Conservation (phyloP, 2,113 vertebrate genomes). For the Pedionomus torquatus region DNA sequence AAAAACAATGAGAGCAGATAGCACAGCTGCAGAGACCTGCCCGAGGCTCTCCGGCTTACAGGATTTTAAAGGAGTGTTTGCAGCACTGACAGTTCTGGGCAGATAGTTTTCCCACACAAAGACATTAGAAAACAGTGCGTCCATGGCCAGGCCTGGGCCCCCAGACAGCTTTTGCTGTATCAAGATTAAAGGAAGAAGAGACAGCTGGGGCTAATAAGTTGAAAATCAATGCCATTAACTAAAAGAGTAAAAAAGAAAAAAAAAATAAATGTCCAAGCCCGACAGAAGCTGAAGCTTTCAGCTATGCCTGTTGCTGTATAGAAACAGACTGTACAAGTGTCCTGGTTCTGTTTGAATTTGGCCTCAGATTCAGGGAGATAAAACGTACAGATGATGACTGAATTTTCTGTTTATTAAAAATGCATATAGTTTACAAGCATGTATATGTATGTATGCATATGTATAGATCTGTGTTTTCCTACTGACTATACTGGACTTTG, state of each 20-base stretch:
- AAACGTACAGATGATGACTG: neutral
- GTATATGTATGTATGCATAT: neutral
- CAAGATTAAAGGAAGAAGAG: slow-evolving; percentile 27
- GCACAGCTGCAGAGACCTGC: slow-evolving; percentile 63
- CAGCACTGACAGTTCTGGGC: neutral
- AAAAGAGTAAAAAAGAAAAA: neutral
- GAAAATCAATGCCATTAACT: slow-evolving; percentile 48
- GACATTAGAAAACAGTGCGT: neutral
- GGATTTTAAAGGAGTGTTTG: slow-evolving; percentile 24
- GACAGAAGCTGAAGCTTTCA: neutral
- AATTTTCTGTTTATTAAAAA: neutral
- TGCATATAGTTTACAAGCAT: neutral
- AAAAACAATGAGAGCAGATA: slow-evolving; percentile 36
- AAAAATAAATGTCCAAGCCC: neutral
- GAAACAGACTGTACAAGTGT: neutral
- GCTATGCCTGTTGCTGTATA: neutral
- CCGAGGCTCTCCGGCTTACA: slow-evolving; percentile 6
- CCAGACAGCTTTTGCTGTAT: neutral
- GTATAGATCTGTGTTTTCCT: neutral
- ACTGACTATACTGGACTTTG: neutral
- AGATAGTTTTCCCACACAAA: slow-evolving; percentile 35
- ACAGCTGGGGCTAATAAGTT: slow-evolving; percentile 37
- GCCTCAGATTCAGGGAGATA: neutral
- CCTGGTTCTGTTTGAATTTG: neutral
- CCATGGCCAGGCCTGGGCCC: neutral